phyloP scores from a whole-genome alignment of 2,113 vertebrate species.

The Hiodon tergisus region DNA sequence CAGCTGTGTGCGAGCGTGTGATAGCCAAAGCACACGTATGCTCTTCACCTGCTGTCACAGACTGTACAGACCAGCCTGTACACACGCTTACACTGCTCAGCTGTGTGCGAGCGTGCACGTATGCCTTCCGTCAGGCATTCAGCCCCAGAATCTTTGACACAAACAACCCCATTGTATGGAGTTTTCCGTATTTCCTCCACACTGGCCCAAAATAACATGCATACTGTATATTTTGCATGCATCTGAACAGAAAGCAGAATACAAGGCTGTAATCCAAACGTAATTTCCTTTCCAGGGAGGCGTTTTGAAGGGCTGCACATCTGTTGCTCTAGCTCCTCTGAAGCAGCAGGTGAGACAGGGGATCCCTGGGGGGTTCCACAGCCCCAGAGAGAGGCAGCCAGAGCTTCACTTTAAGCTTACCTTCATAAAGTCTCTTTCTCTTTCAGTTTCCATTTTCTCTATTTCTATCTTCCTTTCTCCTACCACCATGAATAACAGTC shows the following conservation, averaged over 20 bases:
- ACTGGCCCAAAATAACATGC: too few relatives aligned
- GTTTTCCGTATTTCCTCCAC: too few relatives aligned
- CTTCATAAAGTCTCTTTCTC: not conserved
- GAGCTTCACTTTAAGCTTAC: constrained; percentile 33
- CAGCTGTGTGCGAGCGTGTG: not conserved
- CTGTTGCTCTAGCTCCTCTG: constrained; percentile 38
- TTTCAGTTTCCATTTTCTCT: not conserved
- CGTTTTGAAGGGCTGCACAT: constrained; percentile 35
- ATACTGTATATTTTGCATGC: not conserved
- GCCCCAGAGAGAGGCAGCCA: constrained; percentile 31
- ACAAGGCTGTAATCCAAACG: not conserved
- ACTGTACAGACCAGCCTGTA: not conserved
- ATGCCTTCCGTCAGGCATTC: too few relatives aligned
- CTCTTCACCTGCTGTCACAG: too few relatives aligned
- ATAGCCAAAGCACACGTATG: too few relatives aligned
- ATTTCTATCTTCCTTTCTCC: not conserved
- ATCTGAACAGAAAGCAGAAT: not conserved
- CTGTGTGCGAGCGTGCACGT: not conserved
- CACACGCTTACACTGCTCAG: not conserved
- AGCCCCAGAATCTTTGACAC: too few relatives aligned
- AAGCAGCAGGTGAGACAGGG: constrained; percentile 41
- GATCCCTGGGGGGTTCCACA: constrained; percentile 41
- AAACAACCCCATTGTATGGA: too few relatives aligned
- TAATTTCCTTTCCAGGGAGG: not conserved
- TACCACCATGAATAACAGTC: not conserved